These are phyloP conservation scores for Acleris literana DNA, from an alignment of 2,888 invertebrate genomes.

Conservation along the genomic window DNA sequence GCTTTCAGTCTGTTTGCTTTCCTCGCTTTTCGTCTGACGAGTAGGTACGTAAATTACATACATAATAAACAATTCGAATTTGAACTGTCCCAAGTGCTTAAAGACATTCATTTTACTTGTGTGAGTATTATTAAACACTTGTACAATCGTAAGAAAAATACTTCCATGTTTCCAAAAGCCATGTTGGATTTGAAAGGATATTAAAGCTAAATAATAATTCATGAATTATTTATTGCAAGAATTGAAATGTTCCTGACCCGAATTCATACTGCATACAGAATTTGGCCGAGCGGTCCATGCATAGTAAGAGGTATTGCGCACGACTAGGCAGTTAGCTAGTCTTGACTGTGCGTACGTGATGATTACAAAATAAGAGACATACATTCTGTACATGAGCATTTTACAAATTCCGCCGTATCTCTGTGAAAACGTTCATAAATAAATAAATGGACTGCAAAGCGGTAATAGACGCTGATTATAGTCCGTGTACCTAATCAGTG, in stretches of 20 bases:
- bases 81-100: constrained; percentile 20
- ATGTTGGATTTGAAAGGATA: constrained; percentile 1
- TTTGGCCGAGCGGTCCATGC: constrained; percentile 55
- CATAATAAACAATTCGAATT: constrained; percentile 29
- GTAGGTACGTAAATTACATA: constrained; percentile 31
- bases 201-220: constrained; percentile 40
- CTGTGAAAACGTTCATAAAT: constrained; percentile 17
- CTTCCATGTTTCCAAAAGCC: too few species aligned
- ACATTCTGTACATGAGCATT: constrained; percentile 3
- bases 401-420: constrained; percentile 8
- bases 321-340: constrained; percentile 25
- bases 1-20: constrained; percentile 40
- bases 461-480: constrained; percentile 20
- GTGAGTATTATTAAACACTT: constrained; percentile 10
- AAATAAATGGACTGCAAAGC: constrained; percentile 11
- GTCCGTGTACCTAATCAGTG: constrained; percentile 6
- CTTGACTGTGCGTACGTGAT: constrained; percentile 41
- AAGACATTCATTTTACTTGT: constrained; percentile 11
- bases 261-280: constrained; percentile 67
- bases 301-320: constrained; percentile 50
- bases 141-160: too few species aligned
- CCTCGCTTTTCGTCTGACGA: constrained; percentile 34
- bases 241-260: constrained; percentile 70
- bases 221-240: constrained; percentile 62
- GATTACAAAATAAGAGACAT: constrained; percentile 39